A percentile compares a stretch with the other conserved stretches of the same genome.
Conservation (phyloP, 1,140 invertebrate genomes). For the Anthonomus grandis region DNA sequence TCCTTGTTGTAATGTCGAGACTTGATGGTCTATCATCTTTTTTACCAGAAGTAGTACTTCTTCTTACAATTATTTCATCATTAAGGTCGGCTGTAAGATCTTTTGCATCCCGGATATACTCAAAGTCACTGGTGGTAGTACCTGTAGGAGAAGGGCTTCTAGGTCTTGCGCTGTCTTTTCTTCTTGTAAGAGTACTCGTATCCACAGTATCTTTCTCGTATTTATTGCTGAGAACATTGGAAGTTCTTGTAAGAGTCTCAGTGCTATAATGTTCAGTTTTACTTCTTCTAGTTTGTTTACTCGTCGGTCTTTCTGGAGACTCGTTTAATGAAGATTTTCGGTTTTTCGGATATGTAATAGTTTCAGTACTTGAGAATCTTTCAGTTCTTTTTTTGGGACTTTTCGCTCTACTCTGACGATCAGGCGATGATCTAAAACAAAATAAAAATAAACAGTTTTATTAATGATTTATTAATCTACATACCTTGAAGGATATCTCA, state of each 20-base stretch:
- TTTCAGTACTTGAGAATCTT: slow-evolving; percentile 38
- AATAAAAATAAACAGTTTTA: background rate
- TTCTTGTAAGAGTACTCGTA: slow-evolving; percentile 31
- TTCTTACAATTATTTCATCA: slow-evolving; percentile 19
- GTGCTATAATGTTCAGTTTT: slow-evolving; percentile 20
- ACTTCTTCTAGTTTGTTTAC: too few relatives aligned
- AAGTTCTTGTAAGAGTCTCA: slow-evolving; percentile 31
- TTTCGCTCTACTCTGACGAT: slow-evolving; percentile 31
- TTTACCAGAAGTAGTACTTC: background rate
- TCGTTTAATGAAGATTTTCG: slow-evolving; percentile 36
- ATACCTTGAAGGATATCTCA: slow-evolving; percentile 31
- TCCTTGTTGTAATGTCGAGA: slow-evolving; percentile 30
- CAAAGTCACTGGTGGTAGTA: slow-evolving; percentile 35
- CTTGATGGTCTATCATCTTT: slow-evolving; percentile 27
- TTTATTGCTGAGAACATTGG: slow-evolving; percentile 12
- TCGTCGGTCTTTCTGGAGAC: slow-evolving; percentile 16
- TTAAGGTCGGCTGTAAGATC: slow-evolving; percentile 37
- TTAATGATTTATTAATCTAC: background rate
- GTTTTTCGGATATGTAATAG: slow-evolving; percentile 45
- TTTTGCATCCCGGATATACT: slow-evolving; percentile 34
- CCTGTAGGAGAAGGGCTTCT: slow-evolving; percentile 38
- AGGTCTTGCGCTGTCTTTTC: slow-evolving; percentile 18
- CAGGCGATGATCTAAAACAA: slow-evolving; percentile 33
- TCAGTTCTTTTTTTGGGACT: slow-evolving; percentile 35
- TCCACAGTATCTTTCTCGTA: slow-evolving; percentile 15